Evolutionary conservation across 1,140 invertebrate genomes (phyloP).

Genomic region (Pantala flavescens): DNA sequence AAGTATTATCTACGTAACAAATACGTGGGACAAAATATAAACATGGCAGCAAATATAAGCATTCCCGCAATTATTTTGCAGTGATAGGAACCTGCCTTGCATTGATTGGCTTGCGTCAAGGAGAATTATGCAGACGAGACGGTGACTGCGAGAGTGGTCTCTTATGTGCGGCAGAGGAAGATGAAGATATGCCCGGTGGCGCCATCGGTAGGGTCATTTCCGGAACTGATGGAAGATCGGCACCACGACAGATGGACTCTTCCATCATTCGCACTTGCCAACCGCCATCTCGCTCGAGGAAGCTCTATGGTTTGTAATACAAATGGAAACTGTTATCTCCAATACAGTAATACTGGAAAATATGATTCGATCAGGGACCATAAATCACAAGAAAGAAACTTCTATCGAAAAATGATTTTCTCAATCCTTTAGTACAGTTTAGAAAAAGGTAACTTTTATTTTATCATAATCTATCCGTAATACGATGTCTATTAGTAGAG

Average conservation of each 20-base stretch:
- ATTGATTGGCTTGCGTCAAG: slow-evolving; percentile 57
- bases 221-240: not conserved
- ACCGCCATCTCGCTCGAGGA: slow-evolving; percentile 57
- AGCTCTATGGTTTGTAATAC: slow-evolving; percentile 66
- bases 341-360: slow-evolving; percentile 10
- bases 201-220: slow-evolving; percentile 40
- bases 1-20: too few relatives aligned
- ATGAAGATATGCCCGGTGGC: slow-evolving; percentile 35
- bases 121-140: slow-evolving; percentile 59
- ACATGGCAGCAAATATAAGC: too few relatives aligned
- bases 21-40: too few relatives aligned
- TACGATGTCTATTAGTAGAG: too few relatives aligned
- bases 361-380: too few relatives aligned
- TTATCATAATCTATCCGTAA: too few relatives aligned
- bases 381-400: too few relatives aligned
- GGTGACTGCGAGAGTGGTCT: slow-evolving; percentile 64
- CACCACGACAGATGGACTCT: slow-evolving; percentile 11
- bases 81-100: slow-evolving; percentile 59
- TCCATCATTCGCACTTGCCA: slow-evolving; percentile 53
- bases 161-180: slow-evolving; percentile 41
- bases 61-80: slow-evolving; percentile 28
- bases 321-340: slow-evolving; percentile 12
- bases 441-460: too few relatives aligned
- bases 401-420: too few relatives aligned
- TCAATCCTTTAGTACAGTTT: too few relatives aligned